Conservation (phyloP, 2,113 vertebrate genomes). For the Mus spicilegus region DNA sequence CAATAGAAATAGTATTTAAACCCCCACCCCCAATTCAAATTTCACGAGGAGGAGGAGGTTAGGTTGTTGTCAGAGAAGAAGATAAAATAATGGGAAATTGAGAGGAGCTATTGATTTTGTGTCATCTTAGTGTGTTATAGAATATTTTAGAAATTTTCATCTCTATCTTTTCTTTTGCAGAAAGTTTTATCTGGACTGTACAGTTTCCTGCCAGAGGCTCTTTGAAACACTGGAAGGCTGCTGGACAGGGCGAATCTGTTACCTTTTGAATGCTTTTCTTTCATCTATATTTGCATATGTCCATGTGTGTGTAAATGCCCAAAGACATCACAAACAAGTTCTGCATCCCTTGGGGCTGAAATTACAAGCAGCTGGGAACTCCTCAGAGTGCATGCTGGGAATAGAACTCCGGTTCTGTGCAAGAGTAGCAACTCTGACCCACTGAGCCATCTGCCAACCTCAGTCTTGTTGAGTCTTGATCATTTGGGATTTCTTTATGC, state of each 20-base stretch:
- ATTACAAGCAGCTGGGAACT: not conserved
- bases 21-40: not conserved
- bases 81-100: not conserved
- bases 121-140: not conserved
- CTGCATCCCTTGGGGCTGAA: not conserved
- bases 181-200: not conserved
- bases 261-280: not conserved
- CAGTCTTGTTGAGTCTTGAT: not conserved
- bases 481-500: not conserved
- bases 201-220: not conserved
- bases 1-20: slow-evolving; percentile 21
- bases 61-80: not conserved
- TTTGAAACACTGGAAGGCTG: not conserved
- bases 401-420: not conserved
- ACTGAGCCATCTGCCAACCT: not conserved
- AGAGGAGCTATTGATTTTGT: slow-evolving; percentile 40
- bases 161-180: not conserved
- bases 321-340: not conserved
- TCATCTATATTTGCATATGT: too few species aligned
- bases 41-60: not conserved
- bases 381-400: not conserved
- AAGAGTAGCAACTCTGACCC: not conserved
- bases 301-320: not conserved
- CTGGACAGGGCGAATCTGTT: not conserved
- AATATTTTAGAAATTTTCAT: not conserved